Evolutionary conservation across 2,113 vertebrate genomes (phyloP), one percentile per base, ranked within the genome.

Genomic region (Oenanthe melanoleuca): DNA sequence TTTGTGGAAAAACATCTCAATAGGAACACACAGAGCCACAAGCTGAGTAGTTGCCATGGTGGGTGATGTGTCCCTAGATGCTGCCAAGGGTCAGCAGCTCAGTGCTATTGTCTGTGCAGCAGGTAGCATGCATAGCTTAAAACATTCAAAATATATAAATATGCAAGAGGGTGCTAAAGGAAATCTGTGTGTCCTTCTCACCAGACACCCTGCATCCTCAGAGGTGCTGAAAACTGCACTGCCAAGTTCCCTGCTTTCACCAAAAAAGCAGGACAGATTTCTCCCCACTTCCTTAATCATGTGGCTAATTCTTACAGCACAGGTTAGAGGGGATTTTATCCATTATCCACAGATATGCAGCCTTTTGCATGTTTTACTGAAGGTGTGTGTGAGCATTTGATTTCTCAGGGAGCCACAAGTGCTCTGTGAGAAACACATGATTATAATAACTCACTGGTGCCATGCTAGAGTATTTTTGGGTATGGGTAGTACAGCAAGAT

Each of bases 21-120:
- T 6, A 80, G 47, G 33, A 3, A 0, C 26, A 60, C 13, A 52
- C 49, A 37, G 23, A 63, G 47, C 31, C 52, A 55, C 21, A 63
- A 18, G 24, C 33, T 50, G 60, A 37, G 70, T 8, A 63, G 66
- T 40, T 79, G 42, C 34, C 42, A 16, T 0, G 0, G 28, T 14
- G 33, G 1, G 0, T 34, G 64, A 57, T 0, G 0, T 22, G 34
- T 25, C 53, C 1, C 0, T 5, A 10, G 64, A 47, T 29, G 23
- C 24, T 78, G 34, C 52, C 9, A 38, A 45, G 29, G 33, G 21
- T 53, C 64, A 89, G 37, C 70, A 72, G 53, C 37, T 91, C 69
- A 34, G 23, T 9, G 4, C 4, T 13, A 22, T 22, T 70, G 8
- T 40, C 33, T 60, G 44, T 70, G 42, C 50, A 79, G 21, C n/a